Evolutionary conservation across 2,888 invertebrate genomes (phyloP), one percentile per base, ranked within the genome.

Genomic region (Tinea trinotella): DNA sequence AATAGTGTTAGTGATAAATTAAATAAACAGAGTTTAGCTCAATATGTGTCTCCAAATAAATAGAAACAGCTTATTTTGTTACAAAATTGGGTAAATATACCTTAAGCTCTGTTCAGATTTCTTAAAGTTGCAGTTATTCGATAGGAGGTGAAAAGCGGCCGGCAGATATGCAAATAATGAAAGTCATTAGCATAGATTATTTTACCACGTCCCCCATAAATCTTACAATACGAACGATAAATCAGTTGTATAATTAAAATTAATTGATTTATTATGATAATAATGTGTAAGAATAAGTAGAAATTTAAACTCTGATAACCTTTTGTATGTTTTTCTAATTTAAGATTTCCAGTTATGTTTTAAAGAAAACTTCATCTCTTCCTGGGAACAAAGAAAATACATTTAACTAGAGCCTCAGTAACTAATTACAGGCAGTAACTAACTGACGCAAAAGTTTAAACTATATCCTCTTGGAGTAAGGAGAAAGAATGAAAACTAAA

Each of bases 151-250:
- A 49, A 35, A 54, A 30, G 40, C 50, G 50, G 55, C 34, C 30
- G 35, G 24, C 54, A 13, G 52, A 56, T 56, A 56, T 56, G 54
- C 56, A 57, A 57, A 56, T 55, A 56, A 55, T 54, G 53, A 53
- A 54, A 54, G 50, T 52, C 54, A 56, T 54, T 56, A 54, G 24
- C 54, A 56, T 56, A 56, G 52, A 54, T 54, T 46, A 55, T 54
- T 55, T 54, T 48, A 49, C 56, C 56, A 56, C 53, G 35, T 55
- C 35, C 35, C 50, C 18, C 50, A 20, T 55, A 55, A 55, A 55
- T 55, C 40, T 34, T 55, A 15, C 55, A 36, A 18, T 36, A 15
- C 55, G 40, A 19, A 36, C 49, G 30, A 49, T 55, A 50, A 50
- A 50, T 55, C 22, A 55, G 48, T 22, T 49, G 35, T 50, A 19